A percentile compares a stretch with the other conserved stretches of the same genome.
Conservation (phyloP, 2,888 invertebrate species). For the Hermaeophaga mercurialis region DNA sequence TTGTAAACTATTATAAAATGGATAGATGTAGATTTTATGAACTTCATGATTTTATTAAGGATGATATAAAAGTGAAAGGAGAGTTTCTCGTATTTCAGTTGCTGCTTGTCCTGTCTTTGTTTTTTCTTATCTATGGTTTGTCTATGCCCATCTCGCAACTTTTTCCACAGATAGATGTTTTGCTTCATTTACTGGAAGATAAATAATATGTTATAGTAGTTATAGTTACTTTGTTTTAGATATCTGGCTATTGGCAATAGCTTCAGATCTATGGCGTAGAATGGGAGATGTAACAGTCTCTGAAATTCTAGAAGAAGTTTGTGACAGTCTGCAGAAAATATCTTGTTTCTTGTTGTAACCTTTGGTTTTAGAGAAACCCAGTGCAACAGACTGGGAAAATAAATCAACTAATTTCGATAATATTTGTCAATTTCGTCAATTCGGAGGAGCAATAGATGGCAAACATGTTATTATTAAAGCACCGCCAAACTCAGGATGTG, state of each 20-base stretch:
- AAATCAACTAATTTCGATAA: constrained; percentile 26
- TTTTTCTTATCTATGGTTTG: constrained; percentile 17
- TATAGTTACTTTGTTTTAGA: background rate
- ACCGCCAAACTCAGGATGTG: constrained; percentile 19
- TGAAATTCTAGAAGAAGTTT: constrained; percentile 26
- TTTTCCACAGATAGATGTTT: constrained; percentile 17
- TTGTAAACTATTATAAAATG: too few relatives aligned
- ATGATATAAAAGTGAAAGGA: too few relatives aligned
- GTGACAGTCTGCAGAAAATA: constrained; percentile 21
- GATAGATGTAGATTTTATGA: too few relatives aligned
- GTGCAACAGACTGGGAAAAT: constrained; percentile 30
- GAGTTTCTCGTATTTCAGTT: constrained; percentile 16
- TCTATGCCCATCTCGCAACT: constrained; percentile 19
- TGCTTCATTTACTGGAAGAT: constrained; percentile 11
- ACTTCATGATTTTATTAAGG: too few relatives aligned
- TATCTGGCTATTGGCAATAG: constrained; percentile 8
- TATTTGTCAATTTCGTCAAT: too few relatives aligned
- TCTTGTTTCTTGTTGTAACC: constrained; percentile 8
- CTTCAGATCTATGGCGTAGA: constrained; percentile 21
- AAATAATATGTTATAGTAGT: too few relatives aligned
- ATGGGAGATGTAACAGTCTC: constrained; percentile 21
- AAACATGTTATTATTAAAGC: constrained; percentile 21
- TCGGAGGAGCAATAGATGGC: too few relatives aligned
- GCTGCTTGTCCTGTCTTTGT: constrained; percentile 15
- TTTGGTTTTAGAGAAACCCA: constrained; percentile 23